These are phyloP conservation scores for Dryomyza anilis DNA, from an alignment of 2,888 invertebrate genomes.

Conservation along the genomic window DNA sequence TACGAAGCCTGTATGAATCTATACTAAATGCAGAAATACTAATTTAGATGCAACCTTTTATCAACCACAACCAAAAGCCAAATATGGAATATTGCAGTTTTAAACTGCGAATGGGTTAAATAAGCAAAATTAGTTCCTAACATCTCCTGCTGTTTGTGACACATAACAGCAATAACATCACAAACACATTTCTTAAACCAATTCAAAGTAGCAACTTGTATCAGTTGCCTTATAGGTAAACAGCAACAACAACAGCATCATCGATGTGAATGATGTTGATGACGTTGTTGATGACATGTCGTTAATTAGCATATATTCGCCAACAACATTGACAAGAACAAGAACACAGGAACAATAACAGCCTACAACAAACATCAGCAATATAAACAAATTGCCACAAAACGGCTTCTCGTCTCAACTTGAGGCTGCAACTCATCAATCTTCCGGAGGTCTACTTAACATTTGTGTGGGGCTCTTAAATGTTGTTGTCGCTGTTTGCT, in stretches of 20 bases:
- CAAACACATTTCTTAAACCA: not conserved
- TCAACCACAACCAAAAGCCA: too few relatives aligned
- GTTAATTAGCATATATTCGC: slow-evolving; percentile 36
- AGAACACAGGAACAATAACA: not conserved
- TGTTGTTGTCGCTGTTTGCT: not conserved
- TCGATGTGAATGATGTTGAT: too few relatives aligned
- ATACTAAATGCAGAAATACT: too few relatives aligned
- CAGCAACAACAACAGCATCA: too few relatives aligned
- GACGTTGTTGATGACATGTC: slow-evolving; percentile 33
- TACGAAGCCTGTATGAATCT: too few relatives aligned
- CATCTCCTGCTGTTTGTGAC: too few relatives aligned
- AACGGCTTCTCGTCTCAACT: not conserved
- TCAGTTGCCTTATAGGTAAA: not conserved
- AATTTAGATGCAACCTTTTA: too few relatives aligned
- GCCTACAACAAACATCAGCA: not conserved
- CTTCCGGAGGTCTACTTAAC: not conserved
- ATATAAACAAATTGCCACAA: not conserved
- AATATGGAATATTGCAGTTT: too few relatives aligned
- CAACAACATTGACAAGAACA: not conserved
- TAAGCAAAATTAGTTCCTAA: too few relatives aligned
- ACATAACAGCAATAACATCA: not conserved
- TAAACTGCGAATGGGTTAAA: too few relatives aligned
- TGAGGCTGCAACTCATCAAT: not conserved
- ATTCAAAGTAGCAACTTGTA: not conserved
- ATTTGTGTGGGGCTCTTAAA: not conserved